These are phyloP conservation scores for Dicranocentrus wangi DNA, from an alignment of 2,888 invertebrate genomes.

Conservation along the genomic window DNA sequence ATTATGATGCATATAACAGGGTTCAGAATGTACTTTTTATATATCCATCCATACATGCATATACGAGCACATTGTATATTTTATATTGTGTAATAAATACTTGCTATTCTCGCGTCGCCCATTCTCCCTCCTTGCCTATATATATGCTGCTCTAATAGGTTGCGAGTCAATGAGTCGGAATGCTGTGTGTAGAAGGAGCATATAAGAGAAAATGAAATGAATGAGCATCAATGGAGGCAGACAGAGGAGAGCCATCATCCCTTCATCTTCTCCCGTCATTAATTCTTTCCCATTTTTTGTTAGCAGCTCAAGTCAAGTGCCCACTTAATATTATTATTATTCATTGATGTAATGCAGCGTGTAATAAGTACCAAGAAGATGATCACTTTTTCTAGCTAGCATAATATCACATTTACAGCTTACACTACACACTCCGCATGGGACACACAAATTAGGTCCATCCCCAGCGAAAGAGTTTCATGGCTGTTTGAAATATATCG, in stretches of 20 bases:
- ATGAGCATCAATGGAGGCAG: conserved; percentile 36
- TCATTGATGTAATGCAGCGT: conserved; percentile 46
- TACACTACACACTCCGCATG: not conserved
- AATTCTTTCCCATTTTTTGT: conserved; percentile 38
- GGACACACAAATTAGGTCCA: too few relatives aligned
- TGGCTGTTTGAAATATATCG: too few relatives aligned
- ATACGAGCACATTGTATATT: not conserved
- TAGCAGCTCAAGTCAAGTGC: conserved; percentile 49
- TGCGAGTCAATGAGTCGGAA: conserved; percentile 53
- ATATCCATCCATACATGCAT: not conserved
- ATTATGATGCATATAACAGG: too few relatives aligned
- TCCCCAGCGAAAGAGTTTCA: too few relatives aligned
- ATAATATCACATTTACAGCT: too few relatives aligned
- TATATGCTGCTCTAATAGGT: not conserved
- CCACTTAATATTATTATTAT: conserved; percentile 47
- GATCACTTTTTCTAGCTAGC: conserved; percentile 37
- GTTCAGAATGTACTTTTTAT: conserved; percentile 9
- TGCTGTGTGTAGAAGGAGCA: not conserved
- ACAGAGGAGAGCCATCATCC: conserved; percentile 22
- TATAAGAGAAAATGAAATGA: conserved; percentile 28
- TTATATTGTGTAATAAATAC: conserved; percentile 16
- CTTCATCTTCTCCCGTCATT: conserved; percentile 28
- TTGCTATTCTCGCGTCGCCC: conserved; percentile 9
- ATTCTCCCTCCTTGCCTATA: not conserved
- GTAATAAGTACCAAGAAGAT: conserved; percentile 1